Evolutionary conservation across 2,797 vertebrate genomes (phyloP).

Genomic region (Picus viridis): DNA sequence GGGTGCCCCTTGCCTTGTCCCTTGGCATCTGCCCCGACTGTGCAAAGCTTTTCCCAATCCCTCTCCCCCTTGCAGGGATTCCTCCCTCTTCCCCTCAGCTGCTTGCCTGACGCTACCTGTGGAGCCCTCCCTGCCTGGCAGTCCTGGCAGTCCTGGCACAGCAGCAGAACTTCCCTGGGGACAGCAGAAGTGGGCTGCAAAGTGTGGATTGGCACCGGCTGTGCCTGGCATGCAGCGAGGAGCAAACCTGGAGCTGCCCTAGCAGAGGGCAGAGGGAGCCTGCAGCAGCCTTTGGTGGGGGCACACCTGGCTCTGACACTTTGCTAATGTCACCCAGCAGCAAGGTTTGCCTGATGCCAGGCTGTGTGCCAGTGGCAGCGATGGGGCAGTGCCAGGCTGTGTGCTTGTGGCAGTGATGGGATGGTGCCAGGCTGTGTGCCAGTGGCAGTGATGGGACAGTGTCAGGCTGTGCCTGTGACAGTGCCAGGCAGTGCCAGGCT

Average conservation of each 20-base stretch:
- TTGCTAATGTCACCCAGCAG: neutral
- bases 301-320: neutral
- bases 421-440: no score
- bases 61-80: neutral
- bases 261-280: neutral
- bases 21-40: neutral
- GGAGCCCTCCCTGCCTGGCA: neutral
- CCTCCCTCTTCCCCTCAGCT: neutral
- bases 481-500: neutral
- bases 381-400: neutral
- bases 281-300: rapidly evolving
- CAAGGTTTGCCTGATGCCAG: rapidly evolving
- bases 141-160: neutral
- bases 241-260: neutral
- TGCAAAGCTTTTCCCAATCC: neutral
- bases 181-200: neutral
- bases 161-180: conserved; percentile 37
- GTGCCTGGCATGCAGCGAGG: neutral
- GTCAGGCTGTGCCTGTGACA: rapidly evolving
- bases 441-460: rapidly evolving
- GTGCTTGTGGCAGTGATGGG: no score
- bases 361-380: rapidly evolving
- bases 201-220: neutral
- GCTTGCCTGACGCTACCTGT: neutral
- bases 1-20: neutral